Conservation (phyloP, 2,888 invertebrate genomes). For the Sinohyriopsis cumingii region DNA sequence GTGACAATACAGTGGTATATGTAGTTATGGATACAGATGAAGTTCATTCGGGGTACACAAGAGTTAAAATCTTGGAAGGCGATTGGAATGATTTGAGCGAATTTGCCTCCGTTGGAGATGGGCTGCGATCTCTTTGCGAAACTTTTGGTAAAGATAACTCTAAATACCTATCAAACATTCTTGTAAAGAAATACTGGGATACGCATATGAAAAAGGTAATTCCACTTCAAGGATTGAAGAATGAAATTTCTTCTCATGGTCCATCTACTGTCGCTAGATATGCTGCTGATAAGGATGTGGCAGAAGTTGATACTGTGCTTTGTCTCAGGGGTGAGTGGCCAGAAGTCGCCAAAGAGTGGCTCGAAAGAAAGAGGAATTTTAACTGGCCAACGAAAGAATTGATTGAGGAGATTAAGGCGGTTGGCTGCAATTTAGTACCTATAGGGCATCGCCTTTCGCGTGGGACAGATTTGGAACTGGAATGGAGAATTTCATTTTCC, state of each 20-base stretch:
- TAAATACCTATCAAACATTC: constrained; percentile 1
- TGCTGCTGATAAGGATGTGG: no score
- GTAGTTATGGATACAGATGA: background rate
- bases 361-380: no score
- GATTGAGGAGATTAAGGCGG: no score
- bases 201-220: background rate
- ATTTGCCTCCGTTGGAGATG: background rate
- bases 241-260: background rate
- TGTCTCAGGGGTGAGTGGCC: no score
- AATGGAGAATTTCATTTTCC: constrained; percentile 11
- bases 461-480: constrained; percentile 1
- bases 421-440: no score
- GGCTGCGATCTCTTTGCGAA: constrained; percentile 2
- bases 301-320: no score
- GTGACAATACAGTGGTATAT: no score
- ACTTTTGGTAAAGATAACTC: background rate
- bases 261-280: background rate
- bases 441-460: constrained; percentile 6
- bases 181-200: background rate
- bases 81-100: constrained; percentile 1
- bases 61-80: background rate
- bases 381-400: no score
- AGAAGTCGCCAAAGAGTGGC: no score
- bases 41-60: constrained; percentile 8
- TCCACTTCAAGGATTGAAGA: background rate